Percentiles rank a stretch among this genome's conserved stretches.
Evolutionary conservation across 2,113 vertebrate species (phyloP).

Genomic region (Piliocolobus tephrosceles): DNA sequence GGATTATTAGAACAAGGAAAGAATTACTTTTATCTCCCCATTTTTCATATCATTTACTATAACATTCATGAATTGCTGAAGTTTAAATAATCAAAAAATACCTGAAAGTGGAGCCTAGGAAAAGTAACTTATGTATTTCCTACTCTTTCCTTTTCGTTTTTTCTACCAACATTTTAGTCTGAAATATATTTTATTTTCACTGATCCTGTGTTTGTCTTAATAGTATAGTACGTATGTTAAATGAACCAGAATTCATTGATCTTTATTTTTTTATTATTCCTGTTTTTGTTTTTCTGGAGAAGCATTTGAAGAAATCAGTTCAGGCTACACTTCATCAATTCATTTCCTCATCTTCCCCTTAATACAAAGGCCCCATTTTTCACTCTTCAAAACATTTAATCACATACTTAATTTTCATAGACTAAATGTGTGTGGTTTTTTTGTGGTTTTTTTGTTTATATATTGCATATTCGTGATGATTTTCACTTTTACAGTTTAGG

Average conservation of each 20-base stretch:
- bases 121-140: background rate
- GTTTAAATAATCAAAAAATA: constrained; percentile 14
- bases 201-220: background rate
- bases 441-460: background rate
- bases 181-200: constrained; percentile 30
- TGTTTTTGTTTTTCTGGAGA: background rate
- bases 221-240: background rate
- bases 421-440: background rate
- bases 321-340: background rate
- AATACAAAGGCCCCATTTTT: background rate
- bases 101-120: background rate
- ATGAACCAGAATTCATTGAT: background rate
- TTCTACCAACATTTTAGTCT: background rate
- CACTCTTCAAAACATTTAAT: background rate
- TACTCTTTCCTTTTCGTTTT: background rate
- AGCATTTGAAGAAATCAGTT: background rate
- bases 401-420: background rate
- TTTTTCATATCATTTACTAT: background rate
- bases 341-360: background rate
- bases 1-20: background rate
- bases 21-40: background rate
- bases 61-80: constrained; percentile 14
- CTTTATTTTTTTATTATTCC: background rate
- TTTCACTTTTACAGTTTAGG: background rate
- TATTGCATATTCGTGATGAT: background rate